Evolutionary conservation across 2,888 invertebrate genomes (phyloP), one percentile per base, ranked within the genome.

Genomic region (Lepetodrilus schrolli): DNA sequence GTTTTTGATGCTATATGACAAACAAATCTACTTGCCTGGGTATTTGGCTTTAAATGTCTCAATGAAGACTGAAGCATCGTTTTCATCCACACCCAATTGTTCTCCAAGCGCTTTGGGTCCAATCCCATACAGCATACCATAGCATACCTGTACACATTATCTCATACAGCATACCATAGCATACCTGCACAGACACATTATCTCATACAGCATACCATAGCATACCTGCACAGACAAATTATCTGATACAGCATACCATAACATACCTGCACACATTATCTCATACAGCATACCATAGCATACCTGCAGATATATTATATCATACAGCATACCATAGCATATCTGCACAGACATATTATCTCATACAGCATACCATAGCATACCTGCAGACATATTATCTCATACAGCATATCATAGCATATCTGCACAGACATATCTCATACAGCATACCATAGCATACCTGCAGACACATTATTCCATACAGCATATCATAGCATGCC

Each of bases 211-310:
- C 38, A 38, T 38, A 8, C 38, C 38, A 38, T 38, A 38, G 38
- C 38, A 38, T 7, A 38, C 10, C 38, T 38, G 10, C 8, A 38
- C 7, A 8, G 7, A 38, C 10, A 8, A 38, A 38, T 8, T 38
- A 99, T 99, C 5, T 99, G 99, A 90, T 99, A 99, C 74, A 99
- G 94, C 86, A 99, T 96, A 4, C 97, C 98, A 91, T 99, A 99
- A 89, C 97, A 97, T 36, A 98, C 93, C 91, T 96, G 94, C 5
- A 75, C 13, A 4, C 26, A 50, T 3, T 20, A 50, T n/a, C n/a
- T n/a, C 7, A 38, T 38, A 38, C 38, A 38, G 38, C 38, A 38
- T 38, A 8, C 38, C 38, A 38, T 38, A 38, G 38, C 38, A 38
- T 7, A 38, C 10, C 38, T 38, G 10, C 8, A n/a, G n/a, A n/a